These are phyloP conservation scores for Charaxes varanes DNA, from an alignment of 1,140 invertebrate species.

Conservation along the genomic window DNA sequence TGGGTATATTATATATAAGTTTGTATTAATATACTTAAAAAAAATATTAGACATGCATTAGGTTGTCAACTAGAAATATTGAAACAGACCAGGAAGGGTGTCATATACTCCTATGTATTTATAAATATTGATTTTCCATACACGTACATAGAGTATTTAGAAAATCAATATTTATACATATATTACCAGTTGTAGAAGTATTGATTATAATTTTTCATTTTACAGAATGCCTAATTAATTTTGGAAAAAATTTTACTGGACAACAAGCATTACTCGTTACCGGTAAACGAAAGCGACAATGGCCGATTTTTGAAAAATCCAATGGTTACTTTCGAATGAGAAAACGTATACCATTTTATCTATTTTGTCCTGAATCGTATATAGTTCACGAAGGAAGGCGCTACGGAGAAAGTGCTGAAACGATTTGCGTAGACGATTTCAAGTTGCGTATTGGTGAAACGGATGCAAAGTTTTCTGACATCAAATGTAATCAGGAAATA, in stretches of 20 bases:
- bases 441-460: conserved; percentile 23
- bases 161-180: no score
- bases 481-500: conserved; percentile 34
- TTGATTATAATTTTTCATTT: no score
- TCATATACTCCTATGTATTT: no score
- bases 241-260: conserved; percentile 11
- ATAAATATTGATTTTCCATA: no score
- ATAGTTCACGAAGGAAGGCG: conserved; percentile 7
- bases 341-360: conserved; percentile 12
- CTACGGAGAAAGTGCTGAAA: conserved; percentile 7
- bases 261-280: conserved; percentile 17
- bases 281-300: neutral
- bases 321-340: conserved; percentile 19
- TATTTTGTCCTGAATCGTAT: conserved; percentile 25
- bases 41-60: no score
- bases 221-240: conserved; percentile 4
- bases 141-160: no score
- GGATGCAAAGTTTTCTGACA: conserved; percentile 8
- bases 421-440: conserved; percentile 33
- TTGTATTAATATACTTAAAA: no score
- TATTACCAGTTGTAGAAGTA: no score
- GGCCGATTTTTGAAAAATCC: conserved; percentile 10
- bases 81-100: no score
- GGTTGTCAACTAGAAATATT: no score
- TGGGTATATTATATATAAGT: no score